Conservation (phyloP, 2,113 vertebrate species). For the Megaceryle torquata region DNA sequence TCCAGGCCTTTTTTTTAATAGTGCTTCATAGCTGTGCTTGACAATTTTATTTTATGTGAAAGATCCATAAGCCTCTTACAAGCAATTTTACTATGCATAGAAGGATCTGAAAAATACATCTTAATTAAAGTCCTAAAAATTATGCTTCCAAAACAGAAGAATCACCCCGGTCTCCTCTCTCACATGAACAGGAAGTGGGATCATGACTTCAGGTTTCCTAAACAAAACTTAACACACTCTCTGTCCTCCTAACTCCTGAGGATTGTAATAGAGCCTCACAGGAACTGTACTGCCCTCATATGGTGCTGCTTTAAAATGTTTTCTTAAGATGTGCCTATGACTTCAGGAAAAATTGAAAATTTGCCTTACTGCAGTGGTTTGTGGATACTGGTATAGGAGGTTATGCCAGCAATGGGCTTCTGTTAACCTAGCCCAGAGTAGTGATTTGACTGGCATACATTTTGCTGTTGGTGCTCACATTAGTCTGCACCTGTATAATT, state of each 20-base stretch:
- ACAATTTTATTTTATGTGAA: neutral
- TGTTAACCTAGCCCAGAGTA: neutral
- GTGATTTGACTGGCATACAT: neutral
- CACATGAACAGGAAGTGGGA: neutral
- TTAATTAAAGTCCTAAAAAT: neutral
- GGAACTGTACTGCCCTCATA: neutral
- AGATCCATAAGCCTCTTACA: neutral
- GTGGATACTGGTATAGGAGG: neutral
- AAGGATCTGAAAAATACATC: neutral
- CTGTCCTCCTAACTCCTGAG: neutral
- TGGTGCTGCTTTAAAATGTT: neutral
- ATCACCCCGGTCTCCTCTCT: neutral
- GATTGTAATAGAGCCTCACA: neutral
- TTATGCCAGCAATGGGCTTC: neutral
- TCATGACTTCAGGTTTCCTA: neutral
- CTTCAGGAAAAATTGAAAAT: neutral
- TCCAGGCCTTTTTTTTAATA: neutral
- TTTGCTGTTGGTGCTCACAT: neutral
- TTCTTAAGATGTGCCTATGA: neutral
- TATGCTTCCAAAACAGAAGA: neutral
- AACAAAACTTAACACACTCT: neutral
- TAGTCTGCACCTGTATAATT: neutral
- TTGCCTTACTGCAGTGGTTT: neutral
- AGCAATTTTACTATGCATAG: neutral
- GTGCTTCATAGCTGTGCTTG: neutral